Percentiles rank a stretch among this genome's conserved stretches.
phyloP scores from a whole-genome alignment of 2,113 vertebrate species.

The Spermophilus dauricus region DNA sequence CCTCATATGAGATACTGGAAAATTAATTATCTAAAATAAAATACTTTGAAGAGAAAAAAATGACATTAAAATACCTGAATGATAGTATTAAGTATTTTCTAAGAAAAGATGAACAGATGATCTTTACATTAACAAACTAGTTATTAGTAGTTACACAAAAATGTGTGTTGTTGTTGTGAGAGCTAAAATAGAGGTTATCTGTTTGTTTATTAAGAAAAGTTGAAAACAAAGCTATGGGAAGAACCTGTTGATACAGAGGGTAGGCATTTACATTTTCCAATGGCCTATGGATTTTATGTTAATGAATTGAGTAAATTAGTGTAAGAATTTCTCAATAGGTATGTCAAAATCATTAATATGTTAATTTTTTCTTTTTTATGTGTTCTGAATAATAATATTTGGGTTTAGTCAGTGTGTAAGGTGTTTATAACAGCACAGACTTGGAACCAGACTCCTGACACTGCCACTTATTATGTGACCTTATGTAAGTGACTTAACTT shows the following conservation, averaged over 20 bases:
- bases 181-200: not conserved
- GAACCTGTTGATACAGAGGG: not conserved
- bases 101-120: not conserved
- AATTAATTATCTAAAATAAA: not conserved
- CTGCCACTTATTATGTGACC: not conserved
- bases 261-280: slow-evolving; percentile 29
- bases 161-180: not conserved
- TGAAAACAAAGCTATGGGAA: slow-evolving; percentile 37
- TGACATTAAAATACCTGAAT: not conserved
- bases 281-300: not conserved
- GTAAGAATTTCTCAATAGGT: not conserved
- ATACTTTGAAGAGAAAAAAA: slow-evolving; percentile 59
- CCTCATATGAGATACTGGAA: not conserved
- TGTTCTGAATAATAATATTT: not conserved
- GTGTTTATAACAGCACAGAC: not conserved
- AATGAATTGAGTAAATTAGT: not conserved
- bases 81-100: slow-evolving; percentile 11
- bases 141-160: not conserved
- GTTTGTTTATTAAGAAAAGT: not conserved
- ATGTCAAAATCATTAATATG: not conserved
- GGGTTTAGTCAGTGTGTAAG: not conserved
- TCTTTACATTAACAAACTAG: slow-evolving; percentile 5
- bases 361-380: not conserved
- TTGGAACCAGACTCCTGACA: not conserved
- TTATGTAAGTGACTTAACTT: slow-evolving; percentile 12